Conservation (phyloP, 2,888 invertebrate genomes). For the Machimus rusticus region DNA sequence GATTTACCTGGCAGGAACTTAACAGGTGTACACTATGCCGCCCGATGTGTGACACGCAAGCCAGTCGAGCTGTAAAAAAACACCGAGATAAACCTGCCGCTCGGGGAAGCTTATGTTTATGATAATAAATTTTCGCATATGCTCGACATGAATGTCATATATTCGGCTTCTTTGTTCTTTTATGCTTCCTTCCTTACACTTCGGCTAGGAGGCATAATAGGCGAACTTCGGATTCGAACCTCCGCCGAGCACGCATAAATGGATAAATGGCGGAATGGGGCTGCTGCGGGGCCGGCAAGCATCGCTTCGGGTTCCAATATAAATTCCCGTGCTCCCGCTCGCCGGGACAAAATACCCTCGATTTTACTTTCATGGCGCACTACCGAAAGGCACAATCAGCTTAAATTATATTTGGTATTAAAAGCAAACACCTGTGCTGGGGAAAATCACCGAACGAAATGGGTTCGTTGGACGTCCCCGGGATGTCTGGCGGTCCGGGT, state of each 20-base stretch:
- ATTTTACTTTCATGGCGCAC: background rate
- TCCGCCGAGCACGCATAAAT: conserved; percentile 9
- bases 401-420: conserved; percentile 14
- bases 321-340: background rate
- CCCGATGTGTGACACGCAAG: conserved; percentile 20
- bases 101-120: conserved; percentile 34
- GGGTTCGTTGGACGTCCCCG: background rate
- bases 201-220: background rate
- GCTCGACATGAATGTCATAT: conserved; percentile 38
- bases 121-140: conserved; percentile 44
- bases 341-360: background rate
- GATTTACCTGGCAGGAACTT: conserved; percentile 4
- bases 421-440: background rate
- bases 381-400: background rate
- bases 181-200: background rate
- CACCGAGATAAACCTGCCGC: background rate
- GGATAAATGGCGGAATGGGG: background rate
- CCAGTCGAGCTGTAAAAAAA: background rate
- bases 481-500: background rate
- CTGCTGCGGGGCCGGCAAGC: background rate
- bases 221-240: background rate
- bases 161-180: conserved; percentile 25
- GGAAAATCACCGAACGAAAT: background rate
- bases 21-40: conserved; percentile 28
- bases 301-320: conserved; percentile 22